Percentiles rank a stretch among this genome's conserved stretches.
phyloP scores from a whole-genome alignment of 2,113 vertebrate genomes.

The Canis aureus region DNA sequence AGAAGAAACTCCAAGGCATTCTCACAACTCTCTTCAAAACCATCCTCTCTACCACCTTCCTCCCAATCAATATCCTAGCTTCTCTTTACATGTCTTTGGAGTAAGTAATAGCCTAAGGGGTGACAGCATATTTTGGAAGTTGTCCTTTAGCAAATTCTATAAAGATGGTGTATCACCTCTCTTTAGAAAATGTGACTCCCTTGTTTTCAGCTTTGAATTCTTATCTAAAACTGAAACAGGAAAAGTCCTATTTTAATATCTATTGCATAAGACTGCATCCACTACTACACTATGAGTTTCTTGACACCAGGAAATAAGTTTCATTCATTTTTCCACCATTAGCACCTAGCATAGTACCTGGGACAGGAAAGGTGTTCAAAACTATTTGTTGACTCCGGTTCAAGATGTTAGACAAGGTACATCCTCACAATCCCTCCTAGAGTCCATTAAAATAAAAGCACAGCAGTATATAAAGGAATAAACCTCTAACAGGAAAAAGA shows the following conservation, averaged over 20 bases:
- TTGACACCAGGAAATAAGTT: constrained; percentile 37
- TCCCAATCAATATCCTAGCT: not conserved
- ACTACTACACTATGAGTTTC: not conserved
- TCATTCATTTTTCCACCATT: not conserved
- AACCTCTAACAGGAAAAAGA: constrained; percentile 44
- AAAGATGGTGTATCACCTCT: not conserved
- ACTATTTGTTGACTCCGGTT: constrained; percentile 5
- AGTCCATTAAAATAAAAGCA: constrained; percentile 54
- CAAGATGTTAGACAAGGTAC: not conserved
- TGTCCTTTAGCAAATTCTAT: constrained; percentile 4
- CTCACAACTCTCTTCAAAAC: constrained; percentile 36
- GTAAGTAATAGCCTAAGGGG: not conserved
- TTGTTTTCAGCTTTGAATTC: constrained; percentile 23
- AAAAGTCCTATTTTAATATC: constrained; percentile 14
- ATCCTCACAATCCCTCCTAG: not conserved
- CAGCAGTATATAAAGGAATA: not conserved
- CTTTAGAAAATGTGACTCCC: constrained; percentile 3
- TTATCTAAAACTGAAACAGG: constrained; percentile 28
- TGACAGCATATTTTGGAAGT: constrained; percentile 18
- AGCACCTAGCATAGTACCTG: not conserved
- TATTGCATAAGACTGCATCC: not conserved
- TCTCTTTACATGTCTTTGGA: not conserved
- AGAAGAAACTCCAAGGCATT: not conserved
- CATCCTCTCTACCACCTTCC: constrained; percentile 8
- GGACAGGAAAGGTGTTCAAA: not conserved